phyloP scores from a whole-genome alignment of 2,888 invertebrate genomes.

The Tetramorium bicarinatum region DNA sequence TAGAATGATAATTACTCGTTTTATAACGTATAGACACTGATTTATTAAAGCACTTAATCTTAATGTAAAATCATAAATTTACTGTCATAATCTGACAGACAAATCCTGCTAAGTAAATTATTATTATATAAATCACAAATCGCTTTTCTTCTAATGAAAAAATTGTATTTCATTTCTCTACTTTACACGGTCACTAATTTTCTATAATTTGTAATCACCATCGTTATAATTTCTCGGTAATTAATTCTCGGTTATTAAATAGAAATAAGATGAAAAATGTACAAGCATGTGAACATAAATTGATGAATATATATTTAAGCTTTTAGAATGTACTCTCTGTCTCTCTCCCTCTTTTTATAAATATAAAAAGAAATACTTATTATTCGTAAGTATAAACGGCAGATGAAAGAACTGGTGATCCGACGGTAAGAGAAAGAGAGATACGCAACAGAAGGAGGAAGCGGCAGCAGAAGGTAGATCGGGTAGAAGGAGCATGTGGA shows the following conservation, averaged over 20 bases:
- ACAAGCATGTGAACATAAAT: constrained; percentile 13
- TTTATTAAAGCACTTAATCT: not conserved
- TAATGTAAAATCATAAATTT: constrained; percentile 7
- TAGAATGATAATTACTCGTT: not conserved
- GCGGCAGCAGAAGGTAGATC: constrained; percentile 18
- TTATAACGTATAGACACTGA: not conserved
- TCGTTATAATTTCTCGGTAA: not conserved
- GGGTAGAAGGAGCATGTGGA: constrained; percentile 24
- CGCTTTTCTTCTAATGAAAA: not conserved
- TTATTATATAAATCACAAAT: not conserved
- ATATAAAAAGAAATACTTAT: constrained; percentile 73
- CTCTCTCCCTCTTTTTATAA: constrained; percentile 32
- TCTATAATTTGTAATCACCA: not conserved
- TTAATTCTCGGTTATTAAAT: not conserved
- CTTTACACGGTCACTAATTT: not conserved
- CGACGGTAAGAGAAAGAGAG: constrained; percentile 22
- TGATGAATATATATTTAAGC: constrained; percentile 37
- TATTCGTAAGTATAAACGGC: constrained; percentile 37
- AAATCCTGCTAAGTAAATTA: not conserved
- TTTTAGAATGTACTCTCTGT: constrained; percentile 39
- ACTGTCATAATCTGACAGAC: not conserved
- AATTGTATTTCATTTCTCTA: not conserved
- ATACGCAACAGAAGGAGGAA: constrained; percentile 42
- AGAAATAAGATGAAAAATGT: not conserved
- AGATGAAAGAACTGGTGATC: constrained; percentile 36